Base-by-base conservation (phyloP, 2,113 vertebrate species). In the Oceanites oceanicus region DNA sequence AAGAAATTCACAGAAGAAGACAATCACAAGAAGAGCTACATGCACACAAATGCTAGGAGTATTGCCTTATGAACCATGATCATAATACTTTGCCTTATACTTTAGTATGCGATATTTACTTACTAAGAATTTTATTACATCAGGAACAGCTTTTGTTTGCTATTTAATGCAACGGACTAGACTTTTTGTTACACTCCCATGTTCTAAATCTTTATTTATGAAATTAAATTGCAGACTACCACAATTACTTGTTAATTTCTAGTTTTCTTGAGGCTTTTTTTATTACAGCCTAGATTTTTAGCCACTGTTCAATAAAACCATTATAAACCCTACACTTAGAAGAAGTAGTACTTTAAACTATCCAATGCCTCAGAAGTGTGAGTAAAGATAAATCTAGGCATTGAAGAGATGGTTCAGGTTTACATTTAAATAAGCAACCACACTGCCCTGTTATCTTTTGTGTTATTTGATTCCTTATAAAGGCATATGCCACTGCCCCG, bases 51-150 rank as follows among this genome's bases (percentile, higher is more conserved):
- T 32, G 3, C 16, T 65, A 36, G 7, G 3, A 83, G 29, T 11
- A 62, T 0, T 58, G 9, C 7, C 6, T 66, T 67, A 58, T 40
- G 32, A 91, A 49, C 11, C 0, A 1, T 7, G 8, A 29, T 38
- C 20, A 27, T 25, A 86, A 42, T 22, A 23, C 40, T 59, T 26
- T 23, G 9, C 34, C 36, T 80, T 84, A 30, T 10, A 65, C 16
- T 73, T 77, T 5, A 65, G 2, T 23, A 55, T 2, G 1, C 2
- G 1, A 2, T 26, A 84, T 29, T 67, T 67, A 26, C 16, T 47
- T 14, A 53, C 10, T 25, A 30, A 36, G 36, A 73, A 25, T 9
- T 68, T 50, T 77, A 63, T 50, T 42, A 59, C 17, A 71, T 45
- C 9, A 36, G n/a, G 30, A 77, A 66, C 1, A 30, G n/a, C 15